Evolutionary conservation across 2,888 invertebrate genomes (phyloP), one percentile per base, ranked within the genome.

Genomic region (Drosophila cognata): DNA sequence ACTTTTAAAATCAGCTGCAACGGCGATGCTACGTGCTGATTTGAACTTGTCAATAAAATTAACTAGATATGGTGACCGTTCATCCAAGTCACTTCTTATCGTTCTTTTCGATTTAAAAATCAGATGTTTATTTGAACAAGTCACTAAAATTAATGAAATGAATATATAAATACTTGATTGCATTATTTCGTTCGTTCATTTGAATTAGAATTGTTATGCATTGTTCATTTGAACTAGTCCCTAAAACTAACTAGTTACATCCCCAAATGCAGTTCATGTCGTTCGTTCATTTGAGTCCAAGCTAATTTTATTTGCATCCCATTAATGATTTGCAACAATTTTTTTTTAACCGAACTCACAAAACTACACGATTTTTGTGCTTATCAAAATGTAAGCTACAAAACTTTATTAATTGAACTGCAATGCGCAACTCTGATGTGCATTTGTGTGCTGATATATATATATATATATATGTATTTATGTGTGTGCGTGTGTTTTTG

Each of bases 401-500:
- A 13, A 56, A n/a, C 28, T 18, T 51, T 13, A n/a, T 38, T 28
- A 38, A 38, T n/a, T 56, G 56, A 56, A 56, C 28, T n/a, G 38
- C 38, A 38, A 38, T 16, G 56, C 13, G 36, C 56, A 38, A 13
- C 56, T 29, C 79, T 74, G 65, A 62, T 58, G 33, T 71, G 67
- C 58, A 48, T 67, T 18, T 65, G 71, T 78, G 63, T 70, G 25
- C 46, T 46, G 46, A 56, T 58, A 59, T 76, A 55, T 72, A 41
- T 36, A 16, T 16, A 13, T 13, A 21, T n/a, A 43, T 7, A 46
- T 46, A 41, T n/a, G n/a, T 10, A 43, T 41, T 4, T 2, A 2
- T 36, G n/a, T 70, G 52, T 72, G 57, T 59, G 36, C 58, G 64
- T 69, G 73, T 79, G 69, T 71, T 77, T 87, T 82, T 87, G 85